Base-by-base conservation (phyloP, 1,140 invertebrate genomes). In the Drosophila miranda region DNA sequence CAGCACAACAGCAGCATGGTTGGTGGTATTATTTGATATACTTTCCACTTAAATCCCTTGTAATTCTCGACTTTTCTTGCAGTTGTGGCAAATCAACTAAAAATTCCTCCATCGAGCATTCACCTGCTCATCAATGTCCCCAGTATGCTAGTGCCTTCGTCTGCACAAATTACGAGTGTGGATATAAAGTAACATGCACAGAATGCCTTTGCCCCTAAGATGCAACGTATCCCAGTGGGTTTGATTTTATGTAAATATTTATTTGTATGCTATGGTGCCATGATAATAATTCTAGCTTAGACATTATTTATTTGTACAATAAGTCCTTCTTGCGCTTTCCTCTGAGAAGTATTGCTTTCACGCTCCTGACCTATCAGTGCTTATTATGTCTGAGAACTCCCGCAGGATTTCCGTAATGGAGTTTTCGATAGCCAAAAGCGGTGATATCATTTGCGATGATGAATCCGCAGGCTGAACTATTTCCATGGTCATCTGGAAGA, bases 81-180 rank as follows among this genome's bases (percentile, higher is more conserved):
- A 86, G 84, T 63, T 13, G 23, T 63, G 23, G 43, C 59, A 41
- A 76, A 75, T 48, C 88, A 84, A 52, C 76, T 90, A 0, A 81
- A 87, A 58, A 74, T 90, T 28, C 83, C 89, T 1, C 73, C 87
- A 6, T 88, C 89, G 42, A 89, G 83, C 55, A 76, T 90, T 45
- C 79, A 88, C 64, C 51, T 90, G 48, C 78, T 90, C 44, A 89
- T 90, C 56, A 90, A 90, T 67, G 81, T 90, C 43, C 89, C 89
- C 42, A 89, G 88, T 52, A 56, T 90, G 55, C 28, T 86, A 14
- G 73, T 90, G 53, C 83, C 89, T 63, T 56, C 81, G 8, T 44
- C 53, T 44, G 41, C 54, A 54, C 23, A 56, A 6, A 70, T 49
- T 48, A 43, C 19, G 8, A 50, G 58, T 11, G 46, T 63, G 14